These are phyloP conservation scores for Sphaeramia orbicularis DNA, from an alignment of 2,797 vertebrate species.

Conservation along the genomic window DNA sequence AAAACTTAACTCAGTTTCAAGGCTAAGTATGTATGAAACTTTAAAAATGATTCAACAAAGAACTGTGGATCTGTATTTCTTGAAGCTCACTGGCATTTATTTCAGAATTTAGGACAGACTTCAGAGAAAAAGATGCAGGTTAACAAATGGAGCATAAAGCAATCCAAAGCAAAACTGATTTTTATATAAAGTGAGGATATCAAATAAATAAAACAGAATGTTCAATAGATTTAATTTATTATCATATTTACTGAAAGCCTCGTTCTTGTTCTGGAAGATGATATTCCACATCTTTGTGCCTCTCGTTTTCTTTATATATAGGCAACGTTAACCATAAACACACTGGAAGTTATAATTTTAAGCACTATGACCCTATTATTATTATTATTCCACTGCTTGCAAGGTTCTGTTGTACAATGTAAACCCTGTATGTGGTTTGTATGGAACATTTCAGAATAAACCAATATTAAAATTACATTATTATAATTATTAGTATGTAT, in stretches of 20 bases:
- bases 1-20: conserved; percentile 70
- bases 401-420: not conserved
- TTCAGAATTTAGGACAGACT: conserved; percentile 25
- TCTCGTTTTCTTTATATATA: conserved; percentile 5
- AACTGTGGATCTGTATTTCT: conserved; percentile 33
- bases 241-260: not conserved
- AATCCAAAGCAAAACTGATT: conserved; percentile 10
- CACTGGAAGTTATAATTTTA: conserved; percentile 20
- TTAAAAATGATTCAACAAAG: conserved; percentile 44
- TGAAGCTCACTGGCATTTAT: conserved; percentile 29
- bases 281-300: not conserved
- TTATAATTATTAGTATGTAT: conserved; percentile 39
- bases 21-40: conserved; percentile 64
- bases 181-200: not conserved
- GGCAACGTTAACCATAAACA: conserved; percentile 7
- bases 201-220: conserved; percentile 14
- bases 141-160: conserved; percentile 22
- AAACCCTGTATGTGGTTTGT: conserved; percentile 29
- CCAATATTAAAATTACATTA: conserved; percentile 24
- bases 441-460: conserved; percentile 53
- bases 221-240: conserved; percentile 11
- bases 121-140: conserved; percentile 12
- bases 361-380: conserved; percentile 12
- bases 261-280: not conserved
- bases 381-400: conserved; percentile 28